These are phyloP conservation scores for Parasteatoda lunata DNA, from an alignment of 2,888 invertebrate species.

Conservation along the genomic window DNA sequence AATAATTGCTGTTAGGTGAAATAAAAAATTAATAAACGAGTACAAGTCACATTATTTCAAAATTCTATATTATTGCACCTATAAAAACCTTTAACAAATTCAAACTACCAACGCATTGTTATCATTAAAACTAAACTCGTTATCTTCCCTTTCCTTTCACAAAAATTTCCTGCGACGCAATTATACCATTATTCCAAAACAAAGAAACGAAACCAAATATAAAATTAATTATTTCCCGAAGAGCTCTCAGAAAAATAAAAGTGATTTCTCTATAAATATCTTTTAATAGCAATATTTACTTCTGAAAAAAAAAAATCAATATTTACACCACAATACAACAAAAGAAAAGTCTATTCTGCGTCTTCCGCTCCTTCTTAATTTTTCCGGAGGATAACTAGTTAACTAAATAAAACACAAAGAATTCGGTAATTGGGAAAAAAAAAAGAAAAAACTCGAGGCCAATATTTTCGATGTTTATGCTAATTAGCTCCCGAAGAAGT, in stretches of 20 bases:
- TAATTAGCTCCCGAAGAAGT: constrained; percentile 50
- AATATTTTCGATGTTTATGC: constrained; percentile 47
- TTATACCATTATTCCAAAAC: too few relatives aligned
- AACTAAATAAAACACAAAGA: neutral
- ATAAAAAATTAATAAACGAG: too few relatives aligned
- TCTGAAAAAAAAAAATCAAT: neutral
- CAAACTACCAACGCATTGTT: too few relatives aligned
- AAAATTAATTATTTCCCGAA: too few relatives aligned
- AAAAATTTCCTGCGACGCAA: too few relatives aligned
- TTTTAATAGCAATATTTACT: constrained; percentile 8
- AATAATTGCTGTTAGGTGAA: too few relatives aligned
- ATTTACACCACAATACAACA: neutral
- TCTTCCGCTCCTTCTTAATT: neutral
- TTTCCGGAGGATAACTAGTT: neutral
- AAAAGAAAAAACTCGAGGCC: constrained; percentile 13
- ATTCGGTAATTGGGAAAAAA: neutral
- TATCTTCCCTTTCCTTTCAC: too few relatives aligned
- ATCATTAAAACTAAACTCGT: too few relatives aligned
- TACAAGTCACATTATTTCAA: too few relatives aligned
- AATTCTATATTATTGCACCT: too few relatives aligned
- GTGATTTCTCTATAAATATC: neutral
- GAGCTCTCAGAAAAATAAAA: neutral
- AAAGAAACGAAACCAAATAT: too few relatives aligned
- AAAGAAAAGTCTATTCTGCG: neutral
- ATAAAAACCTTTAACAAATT: too few relatives aligned